phyloP scores from a whole-genome alignment of 2,113 vertebrate genomes.

The Nesoenas mayeri region DNA sequence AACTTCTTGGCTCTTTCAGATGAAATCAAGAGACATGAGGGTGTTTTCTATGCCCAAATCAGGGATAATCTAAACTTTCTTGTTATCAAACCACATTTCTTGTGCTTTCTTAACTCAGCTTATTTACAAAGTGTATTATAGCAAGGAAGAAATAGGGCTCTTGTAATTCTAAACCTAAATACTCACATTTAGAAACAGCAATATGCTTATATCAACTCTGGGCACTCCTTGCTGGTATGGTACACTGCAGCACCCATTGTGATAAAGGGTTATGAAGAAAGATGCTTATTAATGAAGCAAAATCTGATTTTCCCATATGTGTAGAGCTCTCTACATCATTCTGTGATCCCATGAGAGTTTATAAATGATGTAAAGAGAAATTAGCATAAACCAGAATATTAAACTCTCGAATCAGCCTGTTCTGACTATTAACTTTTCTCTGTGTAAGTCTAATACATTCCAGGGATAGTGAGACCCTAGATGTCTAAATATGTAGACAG shows the following conservation, averaged over 20 bases:
- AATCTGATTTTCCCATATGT: neutral
- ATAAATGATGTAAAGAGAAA: neutral
- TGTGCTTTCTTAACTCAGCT: neutral
- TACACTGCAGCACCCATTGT: neutral
- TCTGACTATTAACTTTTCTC: neutral
- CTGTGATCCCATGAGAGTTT: neutral
- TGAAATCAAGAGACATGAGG: neutral
- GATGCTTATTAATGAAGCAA: neutral
- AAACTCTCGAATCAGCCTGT: neutral
- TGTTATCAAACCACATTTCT: neutral
- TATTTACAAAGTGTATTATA: neutral
- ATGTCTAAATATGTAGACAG: neutral
- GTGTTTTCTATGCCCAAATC: neutral
- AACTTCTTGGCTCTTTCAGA: neutral
- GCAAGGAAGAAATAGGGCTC: neutral
- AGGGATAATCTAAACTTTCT: neutral
- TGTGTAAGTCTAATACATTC: neutral
- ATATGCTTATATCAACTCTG: neutral
- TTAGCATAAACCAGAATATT: neutral
- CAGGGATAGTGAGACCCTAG: neutral
- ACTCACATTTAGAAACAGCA: neutral
- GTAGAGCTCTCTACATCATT: neutral
- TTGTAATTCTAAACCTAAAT: neutral
- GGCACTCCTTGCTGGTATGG: neutral
- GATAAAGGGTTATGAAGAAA: neutral